These are phyloP conservation scores for Epistrophella euchroma DNA, from an alignment of 2,888 invertebrate genomes.

Conservation along the genomic window DNA sequence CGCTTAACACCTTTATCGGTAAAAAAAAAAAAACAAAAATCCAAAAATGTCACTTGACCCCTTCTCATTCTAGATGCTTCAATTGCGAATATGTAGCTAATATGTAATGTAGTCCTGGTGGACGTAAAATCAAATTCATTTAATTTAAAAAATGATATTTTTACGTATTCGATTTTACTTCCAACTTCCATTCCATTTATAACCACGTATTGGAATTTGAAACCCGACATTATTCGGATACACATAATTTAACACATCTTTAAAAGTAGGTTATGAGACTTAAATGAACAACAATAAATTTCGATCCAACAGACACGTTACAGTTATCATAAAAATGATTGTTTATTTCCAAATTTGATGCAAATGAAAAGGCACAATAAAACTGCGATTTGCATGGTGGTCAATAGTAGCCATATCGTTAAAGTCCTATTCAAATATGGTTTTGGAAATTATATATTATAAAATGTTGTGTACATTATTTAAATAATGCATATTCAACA, in stretches of 20 bases:
- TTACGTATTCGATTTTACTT: too few relatives aligned
- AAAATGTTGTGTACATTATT: conserved; percentile 30
- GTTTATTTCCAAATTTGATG: conserved; percentile 52
- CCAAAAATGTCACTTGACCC: too few relatives aligned
- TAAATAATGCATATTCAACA: conserved; percentile 50
- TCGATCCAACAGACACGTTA: neutral
- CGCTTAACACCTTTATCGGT: too few relatives aligned
- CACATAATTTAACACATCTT: neutral
- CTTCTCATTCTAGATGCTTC: too few relatives aligned
- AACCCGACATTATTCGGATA: neutral
- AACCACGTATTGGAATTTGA: too few relatives aligned
- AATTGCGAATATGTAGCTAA: too few relatives aligned
- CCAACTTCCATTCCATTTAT: too few relatives aligned
- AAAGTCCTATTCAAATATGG: conserved; percentile 38
- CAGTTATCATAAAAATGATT: conserved; percentile 56
- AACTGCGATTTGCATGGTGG: conserved; percentile 38
- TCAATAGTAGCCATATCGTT: conserved; percentile 29
- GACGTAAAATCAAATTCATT: too few relatives aligned
- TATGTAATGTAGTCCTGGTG: too few relatives aligned
- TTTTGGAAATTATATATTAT: conserved; percentile 6
- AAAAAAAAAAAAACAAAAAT: too few relatives aligned
- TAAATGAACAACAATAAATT: conserved; percentile 16
- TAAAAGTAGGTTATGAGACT: conserved; percentile 8
- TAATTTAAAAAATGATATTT: too few relatives aligned
- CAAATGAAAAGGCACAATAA: conserved; percentile 35